Conservation (phyloP, 2,888 invertebrate species). For the Pinctada fucata region DNA sequence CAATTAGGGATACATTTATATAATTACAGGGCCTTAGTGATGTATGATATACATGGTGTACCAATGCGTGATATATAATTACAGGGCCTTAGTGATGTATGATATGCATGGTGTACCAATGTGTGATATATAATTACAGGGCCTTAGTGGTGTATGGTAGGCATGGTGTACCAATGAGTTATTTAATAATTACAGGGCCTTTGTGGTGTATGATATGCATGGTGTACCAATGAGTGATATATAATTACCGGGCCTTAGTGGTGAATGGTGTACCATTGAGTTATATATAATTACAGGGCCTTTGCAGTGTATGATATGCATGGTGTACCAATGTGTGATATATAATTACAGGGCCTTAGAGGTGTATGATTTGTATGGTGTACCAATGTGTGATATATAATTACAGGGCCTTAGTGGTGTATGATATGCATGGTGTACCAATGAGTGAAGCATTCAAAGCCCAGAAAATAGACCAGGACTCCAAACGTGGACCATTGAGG, state of each 20-base stretch:
- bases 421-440: conserved; percentile 82
- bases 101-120: conserved; percentile 83
- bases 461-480: conserved; percentile 80
- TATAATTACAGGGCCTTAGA: conserved; percentile 84
- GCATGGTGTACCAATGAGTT: conserved; percentile 84
- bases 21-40: too few relatives aligned
- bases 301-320: too few relatives aligned
- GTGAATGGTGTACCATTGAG: conserved; percentile 80
- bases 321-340: too few relatives aligned
- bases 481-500: conserved; percentile 80
- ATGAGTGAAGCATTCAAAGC: conserved; percentile 85
- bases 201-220: too few relatives aligned
- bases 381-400: conserved; percentile 65
- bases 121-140: conserved; percentile 79
- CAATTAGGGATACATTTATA: too few relatives aligned
- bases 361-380: conserved; percentile 84
- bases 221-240: too few relatives aligned
- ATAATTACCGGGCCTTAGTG: conserved; percentile 84
- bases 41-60: too few relatives aligned
- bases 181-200: too few relatives aligned
- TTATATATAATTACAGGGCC: conserved; percentile 74
- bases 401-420: conserved; percentile 86
- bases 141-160: conserved; percentile 83
- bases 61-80: background rate
- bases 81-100: conserved; percentile 88